Conservation (phyloP, 2,113 vertebrate genomes). For the Mormyrus lacerda region DNA sequence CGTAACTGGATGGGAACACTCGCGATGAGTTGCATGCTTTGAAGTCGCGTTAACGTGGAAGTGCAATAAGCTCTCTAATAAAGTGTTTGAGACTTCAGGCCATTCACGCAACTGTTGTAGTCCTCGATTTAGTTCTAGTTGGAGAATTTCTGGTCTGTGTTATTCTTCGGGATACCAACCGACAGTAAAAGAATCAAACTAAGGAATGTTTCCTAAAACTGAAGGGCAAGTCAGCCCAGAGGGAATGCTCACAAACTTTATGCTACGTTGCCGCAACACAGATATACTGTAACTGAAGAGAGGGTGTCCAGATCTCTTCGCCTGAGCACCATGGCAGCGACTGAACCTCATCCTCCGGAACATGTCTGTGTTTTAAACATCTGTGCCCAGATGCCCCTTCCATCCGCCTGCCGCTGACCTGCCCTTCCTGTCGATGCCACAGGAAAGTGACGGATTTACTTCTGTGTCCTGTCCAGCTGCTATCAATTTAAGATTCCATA, state of each 20-base stretch:
- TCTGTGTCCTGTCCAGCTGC: not conserved
- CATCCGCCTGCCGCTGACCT: not conserved
- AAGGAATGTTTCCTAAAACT: not conserved
- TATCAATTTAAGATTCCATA: not conserved
- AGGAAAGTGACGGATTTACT: not conserved
- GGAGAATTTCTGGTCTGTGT: not conserved
- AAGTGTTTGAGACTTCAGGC: not conserved
- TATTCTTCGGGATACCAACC: not conserved
- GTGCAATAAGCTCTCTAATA: not conserved
- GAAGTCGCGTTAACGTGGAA: not conserved
- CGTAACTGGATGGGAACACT: not conserved
- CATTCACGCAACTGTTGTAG: not conserved
- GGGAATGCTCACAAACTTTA: not conserved
- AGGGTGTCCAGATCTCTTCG: not conserved
- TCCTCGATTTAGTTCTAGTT: not conserved
- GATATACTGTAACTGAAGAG: not conserved
- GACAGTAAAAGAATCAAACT: not conserved
- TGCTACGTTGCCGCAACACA: not conserved
- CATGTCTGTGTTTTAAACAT: not conserved
- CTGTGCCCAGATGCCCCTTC: not conserved
- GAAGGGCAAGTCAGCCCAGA: not conserved
- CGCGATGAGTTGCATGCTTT: not conserved
- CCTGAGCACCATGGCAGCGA: not conserved
- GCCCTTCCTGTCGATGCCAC: not conserved
- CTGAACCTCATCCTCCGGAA: not conserved